A percentile compares a stretch with the other conserved stretches of the same genome.
Evolutionary conservation across 2,797 vertebrate species (phyloP).

Genomic region (Sebastes reedi): DNA sequence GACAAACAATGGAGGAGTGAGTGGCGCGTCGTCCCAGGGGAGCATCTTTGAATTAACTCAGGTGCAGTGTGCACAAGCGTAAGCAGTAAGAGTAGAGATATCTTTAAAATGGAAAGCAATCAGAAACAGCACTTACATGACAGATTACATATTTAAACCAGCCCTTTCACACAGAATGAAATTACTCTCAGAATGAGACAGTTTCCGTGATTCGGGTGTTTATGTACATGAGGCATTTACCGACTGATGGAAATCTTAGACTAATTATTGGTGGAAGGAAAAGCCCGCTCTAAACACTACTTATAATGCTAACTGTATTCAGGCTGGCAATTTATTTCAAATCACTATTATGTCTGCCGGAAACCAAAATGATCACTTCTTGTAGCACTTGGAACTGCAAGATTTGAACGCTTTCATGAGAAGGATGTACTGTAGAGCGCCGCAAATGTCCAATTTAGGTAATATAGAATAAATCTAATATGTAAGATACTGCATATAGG

Average conservation of each 20-base stretch:
- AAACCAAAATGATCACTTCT: background rate
- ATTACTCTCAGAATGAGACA: background rate
- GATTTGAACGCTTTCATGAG: background rate
- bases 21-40: conserved; percentile 15
- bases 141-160: conserved; percentile 4
- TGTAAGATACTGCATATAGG: background rate
- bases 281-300: background rate
- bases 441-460: background rate
- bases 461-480: background rate
- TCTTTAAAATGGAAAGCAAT: conserved; percentile 26
- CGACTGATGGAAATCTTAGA: background rate
- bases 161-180: background rate
- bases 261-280: conserved; percentile 7
- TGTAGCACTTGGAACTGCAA: background rate
- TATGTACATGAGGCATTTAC: background rate
- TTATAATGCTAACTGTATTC: conserved; percentile 4
- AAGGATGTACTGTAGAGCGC: background rate
- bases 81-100: background rate
- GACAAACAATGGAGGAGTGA: conserved; percentile 23
- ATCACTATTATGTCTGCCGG: background rate
- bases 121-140: conserved; percentile 1
- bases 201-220: background rate
- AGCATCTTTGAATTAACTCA: conserved; percentile 13
- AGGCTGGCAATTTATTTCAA: background rate
- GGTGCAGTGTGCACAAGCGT: background rate